phyloP scores from a whole-genome alignment of 2,797 vertebrate species.

The Cirrhinus molitorella region DNA sequence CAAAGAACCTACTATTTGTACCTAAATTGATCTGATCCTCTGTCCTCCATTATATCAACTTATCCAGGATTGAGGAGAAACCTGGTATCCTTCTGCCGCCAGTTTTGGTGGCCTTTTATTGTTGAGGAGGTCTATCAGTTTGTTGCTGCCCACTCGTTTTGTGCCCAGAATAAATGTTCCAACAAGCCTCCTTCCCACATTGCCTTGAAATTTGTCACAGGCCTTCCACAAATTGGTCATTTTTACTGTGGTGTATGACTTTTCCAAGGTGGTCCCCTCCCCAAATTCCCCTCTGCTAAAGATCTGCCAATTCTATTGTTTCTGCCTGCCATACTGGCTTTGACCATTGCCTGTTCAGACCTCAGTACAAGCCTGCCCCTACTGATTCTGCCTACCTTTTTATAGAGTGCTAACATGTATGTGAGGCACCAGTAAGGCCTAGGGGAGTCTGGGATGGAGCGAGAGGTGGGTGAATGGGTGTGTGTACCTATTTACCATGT shows the following conservation, averaged over 20 bases:
- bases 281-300: not conserved
- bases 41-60: no score
- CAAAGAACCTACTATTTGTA: not conserved
- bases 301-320: not conserved
- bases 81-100: not conserved
- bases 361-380: not conserved
- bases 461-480: slow-evolving; percentile 46
- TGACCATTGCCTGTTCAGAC: not conserved
- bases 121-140: not conserved
- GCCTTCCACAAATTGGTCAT: not conserved
- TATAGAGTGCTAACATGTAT: slow-evolving; percentile 52
- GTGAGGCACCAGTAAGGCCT: slow-evolving; percentile 58
- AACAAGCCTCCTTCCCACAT: no score
- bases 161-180: not conserved
- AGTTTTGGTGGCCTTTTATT: not conserved
- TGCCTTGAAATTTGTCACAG: not conserved
- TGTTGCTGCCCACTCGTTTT: not conserved
- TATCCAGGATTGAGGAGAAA: not conserved
- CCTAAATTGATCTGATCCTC: no score
- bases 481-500: not conserved
- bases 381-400: not conserved
- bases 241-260: not conserved
- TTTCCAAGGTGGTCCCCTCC: not conserved
- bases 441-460: slow-evolving; percentile 57
- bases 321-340: not conserved